Evolutionary conservation across 2,888 invertebrate species (phyloP).

Genomic region (Torymus texanus): DNA sequence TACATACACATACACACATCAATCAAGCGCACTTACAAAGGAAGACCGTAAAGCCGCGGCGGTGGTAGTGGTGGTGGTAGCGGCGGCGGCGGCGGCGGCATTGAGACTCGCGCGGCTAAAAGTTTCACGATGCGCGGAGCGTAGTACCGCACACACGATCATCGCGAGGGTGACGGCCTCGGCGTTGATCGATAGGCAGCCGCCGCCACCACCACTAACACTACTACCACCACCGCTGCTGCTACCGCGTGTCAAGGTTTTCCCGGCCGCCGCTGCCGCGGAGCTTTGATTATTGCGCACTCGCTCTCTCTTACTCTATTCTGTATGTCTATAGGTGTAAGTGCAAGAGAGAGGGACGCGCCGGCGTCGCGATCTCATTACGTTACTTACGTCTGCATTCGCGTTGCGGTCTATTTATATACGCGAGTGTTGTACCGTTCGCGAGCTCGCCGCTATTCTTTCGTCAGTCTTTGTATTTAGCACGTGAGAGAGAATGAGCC

Average conservation of each 20-base stretch:
- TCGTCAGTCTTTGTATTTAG: background rate
- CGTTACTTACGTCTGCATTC: background rate
- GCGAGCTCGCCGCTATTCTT: background rate
- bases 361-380: no score
- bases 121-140: no score
- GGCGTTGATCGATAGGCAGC: conserved; percentile 68
- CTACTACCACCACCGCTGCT: conserved; percentile 11
- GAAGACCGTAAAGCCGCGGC: no score
- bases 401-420: background rate
- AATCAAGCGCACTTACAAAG: no score
- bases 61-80: no score
- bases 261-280: conserved; percentile 26
- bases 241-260: conserved; percentile 64
- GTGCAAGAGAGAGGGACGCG: no score
- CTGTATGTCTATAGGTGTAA: no score
- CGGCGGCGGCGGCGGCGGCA: no score
- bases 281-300: conserved; percentile 47
- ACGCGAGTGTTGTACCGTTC: background rate
- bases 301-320: no score
- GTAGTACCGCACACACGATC: conserved; percentile 2
- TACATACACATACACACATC: no score
- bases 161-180: conserved; percentile 68
- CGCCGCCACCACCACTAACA: conserved; percentile 35
- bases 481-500: background rate
- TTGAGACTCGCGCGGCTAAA: no score